These are phyloP conservation scores for Hecatera dysodea DNA, from an alignment of 2,888 invertebrate species.

Conservation along the genomic window DNA sequence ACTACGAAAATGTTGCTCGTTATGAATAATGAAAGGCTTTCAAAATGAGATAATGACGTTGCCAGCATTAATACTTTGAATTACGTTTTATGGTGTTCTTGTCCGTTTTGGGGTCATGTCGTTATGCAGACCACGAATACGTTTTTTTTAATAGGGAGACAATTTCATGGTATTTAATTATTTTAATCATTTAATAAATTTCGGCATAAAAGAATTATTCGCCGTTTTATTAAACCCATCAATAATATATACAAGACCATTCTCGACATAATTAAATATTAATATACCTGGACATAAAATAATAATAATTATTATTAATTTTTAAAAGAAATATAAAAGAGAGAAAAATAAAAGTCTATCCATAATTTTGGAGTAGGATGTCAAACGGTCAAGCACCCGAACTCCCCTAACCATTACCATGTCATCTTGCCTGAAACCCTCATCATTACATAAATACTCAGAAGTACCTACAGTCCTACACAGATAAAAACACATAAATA, in stretches of 20 bases:
- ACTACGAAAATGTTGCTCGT: slow-evolving; percentile 70
- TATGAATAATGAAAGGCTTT: slow-evolving; percentile 68
- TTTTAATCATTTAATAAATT: too few relatives aligned
- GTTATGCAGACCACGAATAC: slow-evolving; percentile 10
- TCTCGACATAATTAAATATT: too few relatives aligned
- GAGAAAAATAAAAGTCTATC: not conserved
- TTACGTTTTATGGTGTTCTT: slow-evolving; percentile 34
- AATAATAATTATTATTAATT: too few relatives aligned
- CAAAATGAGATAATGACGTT: slow-evolving; percentile 49
- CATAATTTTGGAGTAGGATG: slow-evolving; percentile 18
- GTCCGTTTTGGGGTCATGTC: slow-evolving; percentile 15
- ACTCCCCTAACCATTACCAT: slow-evolving; percentile 35
- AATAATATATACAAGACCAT: not conserved
- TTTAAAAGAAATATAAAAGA: too few relatives aligned
- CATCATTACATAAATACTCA: slow-evolving; percentile 45
- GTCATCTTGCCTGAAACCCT: slow-evolving; percentile 24
- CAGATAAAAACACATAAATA: slow-evolving; percentile 52
- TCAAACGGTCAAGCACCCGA: slow-evolving; percentile 39
- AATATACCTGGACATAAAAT: too few relatives aligned
- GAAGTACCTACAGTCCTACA: slow-evolving; percentile 28
- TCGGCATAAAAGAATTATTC: too few relatives aligned
- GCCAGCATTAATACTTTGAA: slow-evolving; percentile 40
- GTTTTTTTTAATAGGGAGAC: too few relatives aligned
- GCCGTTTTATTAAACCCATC: too few relatives aligned
- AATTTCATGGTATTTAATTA: too few relatives aligned